These are phyloP conservation scores for Matsumyia berberina DNA, from an alignment of 2,888 invertebrate species.

Conservation along the genomic window DNA sequence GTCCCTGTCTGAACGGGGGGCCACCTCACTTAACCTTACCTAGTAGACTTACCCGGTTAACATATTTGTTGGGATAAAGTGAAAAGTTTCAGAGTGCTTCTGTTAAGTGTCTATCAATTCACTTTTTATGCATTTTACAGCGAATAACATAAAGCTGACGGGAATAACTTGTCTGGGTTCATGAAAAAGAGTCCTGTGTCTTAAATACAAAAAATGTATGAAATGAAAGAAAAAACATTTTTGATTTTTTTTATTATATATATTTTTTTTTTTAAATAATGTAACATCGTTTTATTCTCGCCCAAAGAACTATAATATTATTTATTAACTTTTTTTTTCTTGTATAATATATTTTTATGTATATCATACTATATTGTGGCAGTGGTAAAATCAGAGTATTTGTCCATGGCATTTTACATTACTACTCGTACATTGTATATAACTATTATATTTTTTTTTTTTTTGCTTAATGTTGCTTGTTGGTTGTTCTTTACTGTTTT, in stretches of 20 bases:
- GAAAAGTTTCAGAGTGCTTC: too few relatives aligned
- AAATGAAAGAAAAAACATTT: constrained; percentile 43
- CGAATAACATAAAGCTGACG: too few relatives aligned
- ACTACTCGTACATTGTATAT: constrained; percentile 76
- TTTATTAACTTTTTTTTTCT: constrained; percentile 78
- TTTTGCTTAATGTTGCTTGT: constrained; percentile 72
- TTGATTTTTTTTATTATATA: constrained; percentile 78
- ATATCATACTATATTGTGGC: constrained; percentile 78
- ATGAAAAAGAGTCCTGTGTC: too few relatives aligned
- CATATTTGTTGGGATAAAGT: too few relatives aligned
- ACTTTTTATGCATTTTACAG: too few relatives aligned
- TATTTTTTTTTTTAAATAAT: constrained; percentile 84
- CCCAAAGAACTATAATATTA: constrained; percentile 84
- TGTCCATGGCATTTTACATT: constrained; percentile 79
- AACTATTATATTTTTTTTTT: constrained; percentile 61
- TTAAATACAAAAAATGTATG: too few relatives aligned
- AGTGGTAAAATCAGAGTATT: constrained; percentile 80
- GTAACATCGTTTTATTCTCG: constrained; percentile 84
- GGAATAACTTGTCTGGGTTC: too few relatives aligned
- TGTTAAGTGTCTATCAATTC: too few relatives aligned
- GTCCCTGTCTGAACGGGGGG: too few relatives aligned
- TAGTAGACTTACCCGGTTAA: too few relatives aligned
- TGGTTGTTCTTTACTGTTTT: constrained; percentile 69
- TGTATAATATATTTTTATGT: constrained; percentile 76
- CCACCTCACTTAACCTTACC: too few relatives aligned